A percentile compares a stretch with the other conserved stretches of the same genome.
phyloP scores from a whole-genome alignment of 2,888 invertebrate species.

The Agrochola circellaris region DNA sequence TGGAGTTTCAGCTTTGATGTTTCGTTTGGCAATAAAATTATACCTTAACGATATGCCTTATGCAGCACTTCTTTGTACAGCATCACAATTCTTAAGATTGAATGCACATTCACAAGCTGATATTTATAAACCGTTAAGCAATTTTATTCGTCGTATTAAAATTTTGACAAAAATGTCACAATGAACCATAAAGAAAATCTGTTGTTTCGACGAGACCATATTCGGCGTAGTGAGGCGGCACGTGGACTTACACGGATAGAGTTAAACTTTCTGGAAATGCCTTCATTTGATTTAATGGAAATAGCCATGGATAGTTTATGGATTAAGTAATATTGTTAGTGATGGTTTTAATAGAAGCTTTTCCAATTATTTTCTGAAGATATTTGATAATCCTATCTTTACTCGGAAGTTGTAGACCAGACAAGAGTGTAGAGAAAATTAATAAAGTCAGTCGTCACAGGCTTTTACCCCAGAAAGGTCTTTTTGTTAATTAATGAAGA shows the following conservation, averaged over 20 bases:
- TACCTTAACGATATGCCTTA: slow-evolving; percentile 12
- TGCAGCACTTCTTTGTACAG: slow-evolving; percentile 3
- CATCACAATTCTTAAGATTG: slow-evolving; percentile 33
- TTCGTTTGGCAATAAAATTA: slow-evolving; percentile 4
- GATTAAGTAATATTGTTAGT: neutral
- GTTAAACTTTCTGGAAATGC: slow-evolving; percentile 66
- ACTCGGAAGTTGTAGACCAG: neutral
- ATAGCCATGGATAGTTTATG: slow-evolving; percentile 10
- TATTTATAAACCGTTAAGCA: slow-evolving; percentile 65
- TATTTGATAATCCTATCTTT: neutral
- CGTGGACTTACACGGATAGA: slow-evolving; percentile 49
- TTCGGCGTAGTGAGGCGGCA: slow-evolving; percentile 70
- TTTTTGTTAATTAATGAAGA: neutral
- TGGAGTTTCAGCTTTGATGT: neutral
- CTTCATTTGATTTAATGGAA: slow-evolving; percentile 41
- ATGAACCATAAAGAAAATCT: slow-evolving; percentile 57
- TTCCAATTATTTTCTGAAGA: neutral
- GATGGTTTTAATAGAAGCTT: neutral
- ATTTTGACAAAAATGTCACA: slow-evolving; percentile 64
- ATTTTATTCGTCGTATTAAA: slow-evolving; percentile 60
- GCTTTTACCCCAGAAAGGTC: too few relatives aligned
- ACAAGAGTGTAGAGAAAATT: neutral
- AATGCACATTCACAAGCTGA: slow-evolving; percentile 38
- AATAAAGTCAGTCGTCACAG: neutral
- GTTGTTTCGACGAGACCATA: slow-evolving; percentile 50